These are phyloP conservation scores for Erebia aethiops DNA, from an alignment of 2,888 invertebrate genomes.

Conservation along the genomic window DNA sequence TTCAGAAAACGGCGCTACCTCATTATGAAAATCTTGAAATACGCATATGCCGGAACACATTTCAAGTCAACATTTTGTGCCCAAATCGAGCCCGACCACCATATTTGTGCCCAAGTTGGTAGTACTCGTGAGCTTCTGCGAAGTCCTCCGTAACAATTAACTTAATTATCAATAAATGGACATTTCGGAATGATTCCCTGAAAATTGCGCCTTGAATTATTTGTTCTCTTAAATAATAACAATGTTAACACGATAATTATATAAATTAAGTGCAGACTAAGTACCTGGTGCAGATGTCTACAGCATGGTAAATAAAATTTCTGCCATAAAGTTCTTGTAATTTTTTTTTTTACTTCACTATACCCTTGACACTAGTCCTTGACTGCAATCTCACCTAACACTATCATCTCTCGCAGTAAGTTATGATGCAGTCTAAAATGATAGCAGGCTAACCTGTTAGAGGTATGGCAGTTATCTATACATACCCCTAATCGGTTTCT, in stretches of 20 bases:
- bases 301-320: too few species aligned
- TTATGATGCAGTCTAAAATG: too few species aligned
- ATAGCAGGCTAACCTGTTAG: too few species aligned
- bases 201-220: conserved; percentile 17
- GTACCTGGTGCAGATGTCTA: too few species aligned
- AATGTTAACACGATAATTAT: conserved; percentile 38
- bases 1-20: not conserved
- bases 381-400: too few species aligned
- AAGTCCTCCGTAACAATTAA: conserved; percentile 41
- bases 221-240: conserved; percentile 16
- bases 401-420: too few species aligned
- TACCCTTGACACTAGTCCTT: too few species aligned
- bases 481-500: too few species aligned
- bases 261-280: conserved; percentile 39
- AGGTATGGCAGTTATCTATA: too few species aligned
- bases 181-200: conserved; percentile 30
- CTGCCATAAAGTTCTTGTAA: too few species aligned
- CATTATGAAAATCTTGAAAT: conserved; percentile 22
- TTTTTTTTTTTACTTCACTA: too few species aligned
- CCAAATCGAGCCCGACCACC: conserved; percentile 32
- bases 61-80: conserved; percentile 28
- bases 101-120: conserved; percentile 34
- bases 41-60: conserved; percentile 18
- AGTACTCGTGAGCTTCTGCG: conserved; percentile 32
- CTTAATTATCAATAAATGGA: conserved; percentile 35